phyloP scores from a whole-genome alignment of 23 tunicate species.

The Halocynthia aurantium region DNA sequence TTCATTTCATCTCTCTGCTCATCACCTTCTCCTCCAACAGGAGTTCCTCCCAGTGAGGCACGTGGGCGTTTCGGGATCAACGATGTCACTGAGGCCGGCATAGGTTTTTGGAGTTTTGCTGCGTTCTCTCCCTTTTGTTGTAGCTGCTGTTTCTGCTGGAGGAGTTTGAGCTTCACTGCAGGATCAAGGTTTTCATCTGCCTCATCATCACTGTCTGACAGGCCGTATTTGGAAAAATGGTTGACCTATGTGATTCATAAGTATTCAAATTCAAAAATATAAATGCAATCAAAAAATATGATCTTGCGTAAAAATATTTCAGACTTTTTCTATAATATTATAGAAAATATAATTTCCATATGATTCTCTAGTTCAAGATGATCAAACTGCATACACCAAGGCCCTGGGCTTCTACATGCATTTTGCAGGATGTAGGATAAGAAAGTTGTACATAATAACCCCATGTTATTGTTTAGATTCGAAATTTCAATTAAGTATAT shows the following conservation, averaged over 20 bases:
- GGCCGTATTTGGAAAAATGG: conserved; percentile 98
- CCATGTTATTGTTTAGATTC: too few species aligned
- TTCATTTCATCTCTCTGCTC: too few species aligned
- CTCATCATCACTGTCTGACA: conserved; percentile 86
- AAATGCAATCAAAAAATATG: neutral
- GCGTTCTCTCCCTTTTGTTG: neutral
- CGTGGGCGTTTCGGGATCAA: conserved; percentile 10
- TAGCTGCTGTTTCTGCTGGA: conserved; percentile 3
- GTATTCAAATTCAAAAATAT: neutral
- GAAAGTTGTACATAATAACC: too few species aligned
- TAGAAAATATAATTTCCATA: neutral
- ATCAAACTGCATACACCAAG: neutral
- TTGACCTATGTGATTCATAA: conserved; percentile 48
- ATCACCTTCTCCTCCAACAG: too few species aligned
- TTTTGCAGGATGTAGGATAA: neutral
- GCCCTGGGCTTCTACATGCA: neutral
- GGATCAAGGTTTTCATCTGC: conserved; percentile 28
- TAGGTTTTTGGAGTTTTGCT: conserved; percentile 14
- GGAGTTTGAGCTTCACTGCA: conserved; percentile 10
- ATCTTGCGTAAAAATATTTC: neutral
- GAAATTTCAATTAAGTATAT: neutral
- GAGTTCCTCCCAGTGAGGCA: conserved; percentile 19
- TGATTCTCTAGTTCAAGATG: neutral
- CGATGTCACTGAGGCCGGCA: conserved; percentile 21
- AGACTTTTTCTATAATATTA: neutral